Evolutionary conservation across 1,140 invertebrate species (phyloP).

Genomic region (Ips nitidus): DNA sequence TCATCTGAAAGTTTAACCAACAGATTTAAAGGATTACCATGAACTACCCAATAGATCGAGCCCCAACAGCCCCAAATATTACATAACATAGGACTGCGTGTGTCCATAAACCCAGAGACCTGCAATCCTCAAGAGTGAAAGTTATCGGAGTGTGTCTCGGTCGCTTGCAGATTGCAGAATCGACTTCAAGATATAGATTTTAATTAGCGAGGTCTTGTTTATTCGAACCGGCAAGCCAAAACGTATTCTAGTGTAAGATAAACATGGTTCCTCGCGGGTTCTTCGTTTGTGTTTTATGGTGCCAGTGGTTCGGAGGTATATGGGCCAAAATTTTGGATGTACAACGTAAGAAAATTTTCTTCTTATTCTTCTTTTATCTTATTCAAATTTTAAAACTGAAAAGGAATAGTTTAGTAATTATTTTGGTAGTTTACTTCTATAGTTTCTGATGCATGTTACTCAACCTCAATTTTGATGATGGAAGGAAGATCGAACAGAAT

Average conservation of each 20-base stretch:
- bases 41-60: neutral
- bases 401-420: neutral
- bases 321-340: slow-evolving; percentile 26
- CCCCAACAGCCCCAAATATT: slow-evolving; percentile 1
- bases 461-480: too few relatives aligned
- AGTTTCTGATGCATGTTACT: too few relatives aligned
- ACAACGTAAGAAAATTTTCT: slow-evolving; percentile 27
- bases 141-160: slow-evolving; percentile 26
- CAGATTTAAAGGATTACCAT: neutral
- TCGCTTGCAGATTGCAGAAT: slow-evolving; percentile 26
- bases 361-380: neutral
- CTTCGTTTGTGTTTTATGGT: slow-evolving; percentile 8
- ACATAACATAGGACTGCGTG: slow-evolving; percentile 16
- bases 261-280: slow-evolving; percentile 18
- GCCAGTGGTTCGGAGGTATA: slow-evolving; percentile 1
- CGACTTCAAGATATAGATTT: slow-evolving; percentile 22
- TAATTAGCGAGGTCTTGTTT: slow-evolving; percentile 21
- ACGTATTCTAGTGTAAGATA: slow-evolving; percentile 7
- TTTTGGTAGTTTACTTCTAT: too few relatives aligned
- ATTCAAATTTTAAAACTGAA: neutral
- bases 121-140: slow-evolving; percentile 30
- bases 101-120: slow-evolving; percentile 15
- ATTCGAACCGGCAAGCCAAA: slow-evolving; percentile 23
- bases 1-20: too few relatives aligned
- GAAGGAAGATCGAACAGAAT: too few relatives aligned